phyloP scores from a whole-genome alignment of 2,113 vertebrate species.

The Bostrychus sinensis region DNA sequence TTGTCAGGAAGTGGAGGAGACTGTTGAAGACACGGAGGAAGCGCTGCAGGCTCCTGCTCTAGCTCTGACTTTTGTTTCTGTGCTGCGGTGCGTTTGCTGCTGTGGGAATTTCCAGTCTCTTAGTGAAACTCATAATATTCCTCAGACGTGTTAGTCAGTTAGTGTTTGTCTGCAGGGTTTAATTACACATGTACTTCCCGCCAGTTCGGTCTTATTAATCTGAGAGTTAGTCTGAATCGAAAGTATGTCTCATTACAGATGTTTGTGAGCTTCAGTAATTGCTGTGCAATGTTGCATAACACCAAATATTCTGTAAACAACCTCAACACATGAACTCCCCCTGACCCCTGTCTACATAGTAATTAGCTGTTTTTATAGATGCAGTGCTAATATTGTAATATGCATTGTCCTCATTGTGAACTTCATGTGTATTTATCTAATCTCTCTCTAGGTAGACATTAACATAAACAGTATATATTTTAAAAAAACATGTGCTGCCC shows the following conservation, averaged over 20 bases:
- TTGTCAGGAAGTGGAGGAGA: slow-evolving; percentile 36
- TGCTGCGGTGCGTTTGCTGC: slow-evolving; percentile 31
- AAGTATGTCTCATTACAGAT: not conserved
- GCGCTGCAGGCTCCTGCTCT: slow-evolving; percentile 35
- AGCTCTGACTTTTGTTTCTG: slow-evolving; percentile 54
- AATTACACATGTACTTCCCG: slow-evolving; percentile 8
- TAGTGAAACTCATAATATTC: slow-evolving; percentile 26
- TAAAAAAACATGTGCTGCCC: too few species aligned
- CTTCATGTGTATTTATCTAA: too few species aligned
- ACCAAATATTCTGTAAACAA: not conserved
- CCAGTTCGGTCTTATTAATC: not conserved
- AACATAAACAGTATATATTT: too few species aligned
- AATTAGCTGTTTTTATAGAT: not conserved
- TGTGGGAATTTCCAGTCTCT: slow-evolving; percentile 33
- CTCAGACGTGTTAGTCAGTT: slow-evolving; percentile 19
- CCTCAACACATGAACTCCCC: not conserved
- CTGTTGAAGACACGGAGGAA: not conserved
- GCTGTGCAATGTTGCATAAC: not conserved
- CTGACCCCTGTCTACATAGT: not conserved
- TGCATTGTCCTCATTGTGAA: too few species aligned
- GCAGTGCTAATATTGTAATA: too few species aligned
- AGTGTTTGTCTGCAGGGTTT: slow-evolving; percentile 39
- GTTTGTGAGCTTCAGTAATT: not conserved
- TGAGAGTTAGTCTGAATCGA: not conserved
- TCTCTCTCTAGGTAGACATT: too few species aligned